Percentiles rank a stretch among this genome's conserved stretches.
These are phyloP conservation scores for Parascotia fuliginaria DNA, from an alignment of 2,888 invertebrate species.

Conservation along the genomic window DNA sequence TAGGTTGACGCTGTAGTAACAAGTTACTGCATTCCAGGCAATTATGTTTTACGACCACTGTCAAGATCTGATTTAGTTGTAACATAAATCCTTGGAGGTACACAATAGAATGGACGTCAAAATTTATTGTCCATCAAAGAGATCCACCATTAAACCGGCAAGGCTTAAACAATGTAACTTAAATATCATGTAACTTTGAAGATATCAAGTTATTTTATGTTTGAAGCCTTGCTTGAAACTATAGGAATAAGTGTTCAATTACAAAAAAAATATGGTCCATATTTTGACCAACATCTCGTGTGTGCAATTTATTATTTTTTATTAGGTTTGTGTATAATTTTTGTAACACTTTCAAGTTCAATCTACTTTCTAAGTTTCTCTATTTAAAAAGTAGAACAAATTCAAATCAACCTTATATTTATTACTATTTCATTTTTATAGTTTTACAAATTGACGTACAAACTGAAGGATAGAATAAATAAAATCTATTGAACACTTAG, in stretches of 20 bases:
- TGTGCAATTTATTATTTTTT: too few species aligned
- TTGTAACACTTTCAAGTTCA: too few species aligned
- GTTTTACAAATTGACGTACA: not conserved
- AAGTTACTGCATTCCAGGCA: not conserved
- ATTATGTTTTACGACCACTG: not conserved
- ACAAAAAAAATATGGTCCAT: too few species aligned
- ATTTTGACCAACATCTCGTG: too few species aligned
- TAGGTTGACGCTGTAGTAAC: too few species aligned
- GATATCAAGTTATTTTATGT: not conserved
- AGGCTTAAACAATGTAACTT: not conserved
- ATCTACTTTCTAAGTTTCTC: too few species aligned
- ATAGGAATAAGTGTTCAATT: too few species aligned
- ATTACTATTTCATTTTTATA: not conserved
- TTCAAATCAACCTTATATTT: not conserved
- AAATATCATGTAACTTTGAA: not conserved
- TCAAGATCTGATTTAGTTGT: not conserved
- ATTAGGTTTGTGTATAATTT: too few species aligned
- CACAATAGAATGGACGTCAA: not conserved
- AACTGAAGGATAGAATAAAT: constrained; percentile 23
- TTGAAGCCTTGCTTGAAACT: too few species aligned
- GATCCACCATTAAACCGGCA: not conserved
- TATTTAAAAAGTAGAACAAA: too few species aligned
- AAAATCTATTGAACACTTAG: constrained; percentile 10
- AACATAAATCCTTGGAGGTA: not conserved
- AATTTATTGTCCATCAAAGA: constrained; percentile 1